These are phyloP conservation scores for Hecatera dysodea DNA, from an alignment of 2,888 invertebrate genomes.

Conservation along the genomic window DNA sequence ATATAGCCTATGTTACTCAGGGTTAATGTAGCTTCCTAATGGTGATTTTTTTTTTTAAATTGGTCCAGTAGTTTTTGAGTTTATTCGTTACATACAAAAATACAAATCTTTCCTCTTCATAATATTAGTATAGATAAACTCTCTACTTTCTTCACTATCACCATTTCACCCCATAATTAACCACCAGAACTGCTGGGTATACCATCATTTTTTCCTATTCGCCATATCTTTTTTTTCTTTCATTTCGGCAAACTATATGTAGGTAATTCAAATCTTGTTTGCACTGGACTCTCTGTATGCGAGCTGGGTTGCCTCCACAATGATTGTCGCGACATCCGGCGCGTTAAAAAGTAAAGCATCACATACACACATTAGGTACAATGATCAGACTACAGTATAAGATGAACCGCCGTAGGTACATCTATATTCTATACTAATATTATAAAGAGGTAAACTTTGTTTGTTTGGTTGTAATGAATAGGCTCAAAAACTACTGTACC, in stretches of 20 bases:
- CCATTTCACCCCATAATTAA: background rate
- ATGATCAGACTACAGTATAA: slow-evolving; percentile 13
- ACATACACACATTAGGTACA: slow-evolving; percentile 3
- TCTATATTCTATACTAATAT: background rate
- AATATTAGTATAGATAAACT: too few relatives aligned
- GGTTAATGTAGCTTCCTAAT: too few relatives aligned
- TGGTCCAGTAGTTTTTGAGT: too few relatives aligned
- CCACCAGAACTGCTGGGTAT: background rate
- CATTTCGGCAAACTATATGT: background rate
- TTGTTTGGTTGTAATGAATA: too few relatives aligned
- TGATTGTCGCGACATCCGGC: slow-evolving; percentile 51
- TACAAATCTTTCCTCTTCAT: too few relatives aligned
- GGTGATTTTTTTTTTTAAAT: too few relatives aligned
- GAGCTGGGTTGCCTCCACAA: slow-evolving; percentile 1
- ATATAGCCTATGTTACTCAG: too few relatives aligned
- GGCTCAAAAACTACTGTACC: too few relatives aligned
- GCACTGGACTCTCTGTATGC: slow-evolving; percentile 26
- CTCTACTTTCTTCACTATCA: background rate
- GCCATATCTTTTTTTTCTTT: background rate
- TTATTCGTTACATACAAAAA: too few relatives aligned
- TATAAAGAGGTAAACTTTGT: too few relatives aligned
- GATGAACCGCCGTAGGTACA: background rate
- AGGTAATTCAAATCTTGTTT: slow-evolving; percentile 1
- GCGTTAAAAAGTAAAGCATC: slow-evolving; percentile 27
- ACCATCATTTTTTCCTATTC: too few relatives aligned